These are phyloP conservation scores for Dromococcyx pavoninus DNA, from an alignment of 2,797 vertebrate species.

Conservation along the genomic window DNA sequence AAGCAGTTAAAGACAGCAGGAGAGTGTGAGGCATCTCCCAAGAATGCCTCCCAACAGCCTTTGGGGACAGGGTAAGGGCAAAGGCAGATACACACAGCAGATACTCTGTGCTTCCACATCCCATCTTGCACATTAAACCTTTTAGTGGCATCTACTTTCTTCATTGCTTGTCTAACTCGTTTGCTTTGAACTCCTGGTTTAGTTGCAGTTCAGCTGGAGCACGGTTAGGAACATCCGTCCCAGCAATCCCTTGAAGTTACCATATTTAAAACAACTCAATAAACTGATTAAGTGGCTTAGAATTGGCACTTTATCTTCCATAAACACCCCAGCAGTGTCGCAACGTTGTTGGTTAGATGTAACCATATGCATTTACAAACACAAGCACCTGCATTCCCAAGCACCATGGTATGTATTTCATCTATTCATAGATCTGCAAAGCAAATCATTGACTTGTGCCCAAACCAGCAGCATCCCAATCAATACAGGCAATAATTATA, in stretches of 20 bases:
- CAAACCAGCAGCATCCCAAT: conserved; percentile 3
- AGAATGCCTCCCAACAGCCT: neutral
- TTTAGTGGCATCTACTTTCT: neutral
- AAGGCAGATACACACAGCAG: neutral
- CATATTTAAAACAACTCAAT: conserved; percentile 33
- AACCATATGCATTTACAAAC: neutral
- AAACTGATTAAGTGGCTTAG: conserved; percentile 43
- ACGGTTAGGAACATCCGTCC: neutral
- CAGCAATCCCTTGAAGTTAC: neutral
- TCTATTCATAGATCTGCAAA: conserved; percentile 16
- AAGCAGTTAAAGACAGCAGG: neutral
- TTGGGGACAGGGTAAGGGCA: neutral
- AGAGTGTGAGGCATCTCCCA: neutral
- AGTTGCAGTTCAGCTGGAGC: neutral
- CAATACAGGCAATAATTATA: neutral
- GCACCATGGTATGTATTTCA: neutral
- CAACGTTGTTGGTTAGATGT: neutral
- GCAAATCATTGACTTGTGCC: neutral
- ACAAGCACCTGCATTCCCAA: neutral
- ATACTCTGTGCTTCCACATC: neutral
- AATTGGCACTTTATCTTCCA: conserved; percentile 10
- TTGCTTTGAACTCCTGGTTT: neutral
- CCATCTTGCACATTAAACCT: neutral
- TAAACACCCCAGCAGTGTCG: neutral
- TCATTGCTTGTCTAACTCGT: neutral